Evolutionary conservation across 64 coral and sea anemone species (phyloP), one percentile per base, ranked within the genome.

Genomic region (Actinia tenebrosa): DNA sequence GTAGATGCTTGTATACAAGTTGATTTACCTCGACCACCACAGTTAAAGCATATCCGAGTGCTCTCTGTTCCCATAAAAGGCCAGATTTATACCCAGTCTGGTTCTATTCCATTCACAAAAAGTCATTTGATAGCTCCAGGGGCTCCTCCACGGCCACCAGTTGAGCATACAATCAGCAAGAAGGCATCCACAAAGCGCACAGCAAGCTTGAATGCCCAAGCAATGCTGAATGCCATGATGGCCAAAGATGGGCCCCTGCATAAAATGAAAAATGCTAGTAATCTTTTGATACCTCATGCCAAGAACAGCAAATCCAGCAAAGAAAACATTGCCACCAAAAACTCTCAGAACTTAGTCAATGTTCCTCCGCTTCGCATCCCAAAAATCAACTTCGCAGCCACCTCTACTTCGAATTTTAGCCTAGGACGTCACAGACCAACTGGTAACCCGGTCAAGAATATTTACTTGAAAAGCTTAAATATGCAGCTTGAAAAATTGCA

Each of bases 381-480:
- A 44, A 99, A 99, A 88, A 99, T 99, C 47, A 99, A 99, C 69
- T 99, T 99, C 91, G 97, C 97, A 22, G 97, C 97, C 17, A 99
- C 97, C 20, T 99, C 97, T 3, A 99, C 97, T 23, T 99, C 97
- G 1, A 93, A 89, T 43, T 95, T 99, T 89, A 92, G 94, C 59
- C 88, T 93, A n/a, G 93, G 90, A 26, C 89, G 90, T 9, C 81
- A 80, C 14, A 87, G 90, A 45, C 91, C 93, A 13, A 85, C 80
- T 54, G 90, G 86, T 10, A 92, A 95, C 66, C 97, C 91, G 13
- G 82, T 97, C 37, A 97, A 91, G 77, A 97, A 42, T 71, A 92
- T 97, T 79, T 87, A 93, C 58, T 80, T 93, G 56, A 97, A 97
- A 87, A 93, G 80, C 72, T 80, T 93, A 22, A 97, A 92, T 86